phyloP scores from a whole-genome alignment of 2,113 vertebrate species.

The Corythoichthys intestinalis region DNA sequence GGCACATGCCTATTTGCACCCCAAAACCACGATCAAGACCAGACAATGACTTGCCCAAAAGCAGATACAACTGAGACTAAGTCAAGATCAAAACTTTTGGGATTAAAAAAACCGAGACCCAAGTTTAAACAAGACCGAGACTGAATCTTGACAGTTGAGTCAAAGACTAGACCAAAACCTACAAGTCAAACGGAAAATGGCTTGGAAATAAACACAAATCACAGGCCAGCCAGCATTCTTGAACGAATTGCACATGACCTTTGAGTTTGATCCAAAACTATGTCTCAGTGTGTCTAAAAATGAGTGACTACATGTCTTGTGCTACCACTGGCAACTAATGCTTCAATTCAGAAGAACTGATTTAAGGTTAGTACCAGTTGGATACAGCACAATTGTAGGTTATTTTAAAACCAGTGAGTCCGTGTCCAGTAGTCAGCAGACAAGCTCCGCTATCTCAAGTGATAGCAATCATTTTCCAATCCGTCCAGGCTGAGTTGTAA shows the following conservation, averaged over 20 bases:
- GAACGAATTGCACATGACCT: background rate
- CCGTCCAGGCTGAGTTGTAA: background rate
- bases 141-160: no score
- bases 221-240: background rate
- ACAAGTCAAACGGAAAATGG: background rate
- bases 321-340: background rate
- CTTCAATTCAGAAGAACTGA: background rate
- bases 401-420: constrained; percentile 1
- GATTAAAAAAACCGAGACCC: no score
- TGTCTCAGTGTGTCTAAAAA: background rate
- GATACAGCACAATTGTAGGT: background rate
- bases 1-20: no score
- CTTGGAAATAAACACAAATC: background rate
- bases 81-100: no score
- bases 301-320: background rate
- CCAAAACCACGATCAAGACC: no score
- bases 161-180: no score
- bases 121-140: no score
- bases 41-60: no score
- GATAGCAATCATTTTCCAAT: background rate
- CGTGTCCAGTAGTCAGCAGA: background rate
- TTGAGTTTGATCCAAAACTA: background rate
- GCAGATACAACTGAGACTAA: no score
- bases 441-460: background rate
- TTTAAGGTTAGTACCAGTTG: background rate